These are phyloP conservation scores for Cichladusa arquata DNA, from an alignment of 2,113 vertebrate species.

Conservation along the genomic window DNA sequence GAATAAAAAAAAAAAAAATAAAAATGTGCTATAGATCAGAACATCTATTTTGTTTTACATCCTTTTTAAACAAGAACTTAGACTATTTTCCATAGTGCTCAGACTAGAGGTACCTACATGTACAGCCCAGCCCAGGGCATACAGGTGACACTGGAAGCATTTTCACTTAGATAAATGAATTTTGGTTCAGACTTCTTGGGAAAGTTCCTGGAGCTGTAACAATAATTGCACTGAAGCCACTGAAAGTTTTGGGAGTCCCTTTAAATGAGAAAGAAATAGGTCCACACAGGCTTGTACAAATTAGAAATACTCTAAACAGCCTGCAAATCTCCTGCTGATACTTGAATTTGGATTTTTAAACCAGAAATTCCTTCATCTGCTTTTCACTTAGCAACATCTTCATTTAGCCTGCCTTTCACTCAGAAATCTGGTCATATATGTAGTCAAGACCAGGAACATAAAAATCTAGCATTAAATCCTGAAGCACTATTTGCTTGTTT, in stretches of 20 bases:
- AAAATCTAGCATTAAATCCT: background rate
- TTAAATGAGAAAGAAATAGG: conserved; percentile 17
- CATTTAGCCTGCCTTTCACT: background rate
- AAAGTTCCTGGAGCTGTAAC: background rate
- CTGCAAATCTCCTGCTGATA: background rate
- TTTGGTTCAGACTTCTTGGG: background rate
- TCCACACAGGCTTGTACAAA: background rate
- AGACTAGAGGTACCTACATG: background rate
- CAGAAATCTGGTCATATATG: background rate
- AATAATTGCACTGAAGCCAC: background rate
- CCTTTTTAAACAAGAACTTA: background rate
- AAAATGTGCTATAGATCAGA: background rate
- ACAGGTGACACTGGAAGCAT: background rate
- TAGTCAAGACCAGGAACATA: background rate
- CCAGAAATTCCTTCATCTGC: background rate
- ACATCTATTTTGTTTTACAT: background rate
- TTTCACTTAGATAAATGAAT: background rate
- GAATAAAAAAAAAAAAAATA: background rate
- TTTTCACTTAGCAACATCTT: background rate
- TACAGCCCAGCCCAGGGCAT: background rate
- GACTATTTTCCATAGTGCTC: background rate
- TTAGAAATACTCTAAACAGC: background rate
- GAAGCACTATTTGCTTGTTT: background rate
- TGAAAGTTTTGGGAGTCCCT: background rate
- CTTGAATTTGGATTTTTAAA: conserved; percentile 22